Percentiles rank a stretch among this genome's conserved stretches.
These are phyloP conservation scores for Parnassius smintheus DNA, from an alignment of 2,888 invertebrate genomes.

Conservation along the genomic window DNA sequence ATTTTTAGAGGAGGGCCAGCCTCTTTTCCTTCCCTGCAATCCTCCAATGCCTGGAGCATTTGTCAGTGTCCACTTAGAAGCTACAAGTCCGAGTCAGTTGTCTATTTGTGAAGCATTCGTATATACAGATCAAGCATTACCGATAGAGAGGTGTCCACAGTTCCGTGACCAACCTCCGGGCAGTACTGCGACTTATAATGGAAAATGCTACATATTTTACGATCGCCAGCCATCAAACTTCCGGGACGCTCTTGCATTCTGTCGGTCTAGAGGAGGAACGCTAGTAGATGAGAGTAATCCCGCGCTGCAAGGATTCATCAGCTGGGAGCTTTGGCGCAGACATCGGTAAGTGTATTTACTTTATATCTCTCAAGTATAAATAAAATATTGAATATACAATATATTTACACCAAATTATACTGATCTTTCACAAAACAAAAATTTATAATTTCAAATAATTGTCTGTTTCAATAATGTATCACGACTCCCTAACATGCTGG, in stretches of 20 bases:
- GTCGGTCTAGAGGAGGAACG: slow-evolving; percentile 90
- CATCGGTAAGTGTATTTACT: slow-evolving; percentile 82
- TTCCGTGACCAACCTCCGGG: slow-evolving; percentile 96
- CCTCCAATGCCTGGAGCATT: slow-evolving; percentile 98
- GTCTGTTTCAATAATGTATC: too few species aligned
- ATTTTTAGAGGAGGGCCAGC: slow-evolving; percentile 92
- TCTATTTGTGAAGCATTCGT: slow-evolving; percentile 97
- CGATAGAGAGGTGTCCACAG: slow-evolving; percentile 95
- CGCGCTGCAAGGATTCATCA: slow-evolving; percentile 95
- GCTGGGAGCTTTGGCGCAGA: slow-evolving; percentile 96
- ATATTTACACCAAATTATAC: too few species aligned
- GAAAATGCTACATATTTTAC: slow-evolving; percentile 97
- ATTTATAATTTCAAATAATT: too few species aligned
- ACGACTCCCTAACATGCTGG: slow-evolving; percentile 7
- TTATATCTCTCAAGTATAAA: too few species aligned
- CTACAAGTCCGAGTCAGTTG: slow-evolving; percentile 86
- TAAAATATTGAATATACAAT: too few species aligned
- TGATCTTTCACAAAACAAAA: too few species aligned
- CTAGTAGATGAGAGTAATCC: slow-evolving; percentile 96
- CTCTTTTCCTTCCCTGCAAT: slow-evolving; percentile 94
- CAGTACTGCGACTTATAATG: slow-evolving; percentile 95
- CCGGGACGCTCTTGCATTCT: slow-evolving; percentile 89
- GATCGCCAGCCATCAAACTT: slow-evolving; percentile 91
- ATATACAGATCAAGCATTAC: slow-evolving; percentile 94
- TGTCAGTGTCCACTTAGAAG: slow-evolving; percentile 94